Evolutionary conservation across 2,797 vertebrate species (phyloP), one percentile per base, ranked within the genome.

Genomic region (Molothrus aeneus): DNA sequence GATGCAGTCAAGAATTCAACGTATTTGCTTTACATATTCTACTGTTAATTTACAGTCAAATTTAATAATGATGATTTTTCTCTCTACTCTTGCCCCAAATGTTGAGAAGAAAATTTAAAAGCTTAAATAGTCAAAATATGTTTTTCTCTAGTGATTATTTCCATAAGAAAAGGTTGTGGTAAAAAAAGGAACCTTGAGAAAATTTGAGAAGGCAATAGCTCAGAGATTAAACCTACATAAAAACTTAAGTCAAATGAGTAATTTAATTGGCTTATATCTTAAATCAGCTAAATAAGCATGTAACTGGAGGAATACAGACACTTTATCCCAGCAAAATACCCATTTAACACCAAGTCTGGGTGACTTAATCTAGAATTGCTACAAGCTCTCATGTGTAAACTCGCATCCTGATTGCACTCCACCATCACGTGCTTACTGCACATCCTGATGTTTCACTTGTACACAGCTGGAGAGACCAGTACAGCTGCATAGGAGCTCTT

Each of bases 401-500:
- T 60, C 40, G 29, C 54, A 40, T 4, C 26, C 28, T 19, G 66
- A 74, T 21, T 13, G 2, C 31, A 19, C 13, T 66, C 63, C 32
- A 53, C n/a, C 26, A 31, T 13, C 34, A 17, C 47, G 28, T 50
- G 9, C 22, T 10, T 18, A 11, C 71, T 59, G 10, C 19, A 10
- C 0, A 1, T 24, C 7, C 7, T 31, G 40, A 20, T 15, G 11
- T n/a, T 78, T 53, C 54, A 81, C 38, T 25, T 61, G 11, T 8
- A 24, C 54, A 8, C 3, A 2, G 17, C 1, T 2, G 32, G 54
- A 80, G 47, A 79, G 13, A 66, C 14, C 36, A 64, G 31, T 32
- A 17, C 0, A n/a, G 31, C 19, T 59, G 22, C 0, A 0, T 8
- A 15, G 36, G 34, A 79, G n/a, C 18, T 42, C 19, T 80, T 70